Evolutionary conservation across 1,140 invertebrate genomes (phyloP).

Genomic region (Brachionus rotundiformis): DNA sequence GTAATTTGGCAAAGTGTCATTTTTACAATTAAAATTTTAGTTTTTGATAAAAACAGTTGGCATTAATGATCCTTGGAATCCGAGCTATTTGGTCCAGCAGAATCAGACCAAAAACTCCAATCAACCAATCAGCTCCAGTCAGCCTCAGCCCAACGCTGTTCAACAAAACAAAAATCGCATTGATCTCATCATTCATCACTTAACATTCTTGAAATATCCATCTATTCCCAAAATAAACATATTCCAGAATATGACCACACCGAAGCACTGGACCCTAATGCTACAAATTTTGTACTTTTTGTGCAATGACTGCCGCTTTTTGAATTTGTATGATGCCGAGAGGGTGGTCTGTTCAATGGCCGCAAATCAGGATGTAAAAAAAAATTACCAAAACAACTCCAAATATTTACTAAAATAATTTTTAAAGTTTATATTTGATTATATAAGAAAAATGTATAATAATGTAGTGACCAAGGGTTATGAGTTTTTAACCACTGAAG

Average conservation of each 20-base stretch:
- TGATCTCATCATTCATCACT: conserved; percentile 42
- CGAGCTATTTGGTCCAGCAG: not conserved
- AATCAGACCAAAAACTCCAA: conserved; percentile 7
- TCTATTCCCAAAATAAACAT: not conserved
- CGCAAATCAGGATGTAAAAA: not conserved
- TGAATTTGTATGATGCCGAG: not conserved
- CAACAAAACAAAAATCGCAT: conserved; percentile 35
- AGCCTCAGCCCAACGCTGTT: conserved; percentile 20
- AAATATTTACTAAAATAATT: not conserved
- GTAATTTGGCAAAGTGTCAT: no score
- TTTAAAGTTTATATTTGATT: conserved; percentile 2
- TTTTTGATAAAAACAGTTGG: conserved; percentile 43
- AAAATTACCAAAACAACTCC: not conserved
- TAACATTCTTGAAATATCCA: conserved; percentile 25
- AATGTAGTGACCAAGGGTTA: not conserved
- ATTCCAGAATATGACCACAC: conserved; percentile 45
- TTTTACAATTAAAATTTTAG: not conserved
- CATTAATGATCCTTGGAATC: conserved; percentile 36
- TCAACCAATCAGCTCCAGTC: not conserved
- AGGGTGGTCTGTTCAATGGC: not conserved
- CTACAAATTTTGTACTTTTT: conserved; percentile 43
- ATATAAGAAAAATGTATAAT: not conserved
- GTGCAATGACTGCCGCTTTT: conserved; percentile 18
- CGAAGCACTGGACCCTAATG: conserved; percentile 39
- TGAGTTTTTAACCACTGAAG: not conserved